These are phyloP conservation scores for Urocynchramus pylzowi DNA, from an alignment of 2,113 vertebrate genomes.

Conservation along the genomic window DNA sequence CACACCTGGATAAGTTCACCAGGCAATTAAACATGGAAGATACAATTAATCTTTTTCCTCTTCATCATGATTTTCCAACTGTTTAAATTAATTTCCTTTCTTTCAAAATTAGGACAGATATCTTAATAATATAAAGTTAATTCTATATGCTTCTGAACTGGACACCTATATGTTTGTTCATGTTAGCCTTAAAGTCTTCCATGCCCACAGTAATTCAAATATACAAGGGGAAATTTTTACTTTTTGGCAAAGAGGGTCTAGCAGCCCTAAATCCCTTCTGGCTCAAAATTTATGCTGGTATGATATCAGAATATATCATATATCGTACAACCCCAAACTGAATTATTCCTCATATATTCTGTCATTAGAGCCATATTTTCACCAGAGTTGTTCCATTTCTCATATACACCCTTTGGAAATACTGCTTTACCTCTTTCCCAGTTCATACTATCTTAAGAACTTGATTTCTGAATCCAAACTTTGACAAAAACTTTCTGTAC, in stretches of 20 bases:
- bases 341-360: not conserved
- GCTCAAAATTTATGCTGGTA: not conserved
- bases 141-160: not conserved
- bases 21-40: constrained; percentile 11
- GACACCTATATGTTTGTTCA: not conserved
- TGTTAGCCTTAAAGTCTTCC: not conserved
- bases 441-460: not conserved
- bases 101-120: not conserved
- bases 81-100: not conserved
- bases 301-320: not conserved
- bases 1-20: not conserved
- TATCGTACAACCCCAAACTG: not conserved
- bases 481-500: not conserved
- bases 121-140: not conserved
- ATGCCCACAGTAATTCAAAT: not conserved
- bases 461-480: not conserved
- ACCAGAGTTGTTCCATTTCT: not conserved
- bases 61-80: not conserved
- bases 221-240: not conserved
- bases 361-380: not conserved
- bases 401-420: not conserved
- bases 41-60: not conserved
- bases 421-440: not conserved
- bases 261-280: not conserved
- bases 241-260: not conserved